Conservation (phyloP, 1,140 invertebrate genomes). For the Leptopilina clavipes region DNA sequence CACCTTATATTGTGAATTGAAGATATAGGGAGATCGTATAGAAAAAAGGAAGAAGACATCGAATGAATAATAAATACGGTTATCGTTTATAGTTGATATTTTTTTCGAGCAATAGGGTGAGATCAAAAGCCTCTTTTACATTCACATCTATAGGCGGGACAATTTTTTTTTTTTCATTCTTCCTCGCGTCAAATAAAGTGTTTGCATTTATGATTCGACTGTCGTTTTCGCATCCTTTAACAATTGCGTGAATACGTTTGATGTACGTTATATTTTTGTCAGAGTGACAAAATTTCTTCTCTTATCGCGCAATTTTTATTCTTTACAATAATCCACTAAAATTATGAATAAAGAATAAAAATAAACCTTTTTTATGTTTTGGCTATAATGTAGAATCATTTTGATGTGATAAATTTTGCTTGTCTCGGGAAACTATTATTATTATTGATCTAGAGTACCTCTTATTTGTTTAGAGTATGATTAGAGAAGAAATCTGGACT, state of each 20-base stretch:
- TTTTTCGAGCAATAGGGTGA: slow-evolving; percentile 54
- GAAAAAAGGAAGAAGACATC: slow-evolving; percentile 57
- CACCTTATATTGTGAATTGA: slow-evolving; percentile 72
- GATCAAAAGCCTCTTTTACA: slow-evolving; percentile 65
- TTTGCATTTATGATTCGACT: slow-evolving; percentile 60
- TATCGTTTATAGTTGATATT: slow-evolving; percentile 75
- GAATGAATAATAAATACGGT: slow-evolving; percentile 73
- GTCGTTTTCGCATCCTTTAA: slow-evolving; percentile 45
- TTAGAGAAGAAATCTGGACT: background rate
- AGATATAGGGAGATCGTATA: slow-evolving; percentile 39
- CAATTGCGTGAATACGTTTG: background rate
- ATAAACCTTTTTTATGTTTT: too few relatives aligned
- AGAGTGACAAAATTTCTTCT: slow-evolving; percentile 1
- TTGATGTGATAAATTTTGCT: too few relatives aligned
- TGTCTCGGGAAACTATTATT: too few relatives aligned
- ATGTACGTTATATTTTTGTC: background rate
- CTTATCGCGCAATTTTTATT: too few relatives aligned
- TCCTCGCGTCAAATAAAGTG: slow-evolving; percentile 58
- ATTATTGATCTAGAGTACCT: too few relatives aligned
- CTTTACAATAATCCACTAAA: too few relatives aligned
- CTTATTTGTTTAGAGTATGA: too few relatives aligned
- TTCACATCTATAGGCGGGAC: slow-evolving; percentile 44
- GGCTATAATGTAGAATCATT: too few relatives aligned
- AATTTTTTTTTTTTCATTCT: slow-evolving; percentile 59
- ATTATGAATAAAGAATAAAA: too few relatives aligned